Base-by-base conservation (phyloP, 2,797 vertebrate genomes). In the Pristis pectinata region DNA sequence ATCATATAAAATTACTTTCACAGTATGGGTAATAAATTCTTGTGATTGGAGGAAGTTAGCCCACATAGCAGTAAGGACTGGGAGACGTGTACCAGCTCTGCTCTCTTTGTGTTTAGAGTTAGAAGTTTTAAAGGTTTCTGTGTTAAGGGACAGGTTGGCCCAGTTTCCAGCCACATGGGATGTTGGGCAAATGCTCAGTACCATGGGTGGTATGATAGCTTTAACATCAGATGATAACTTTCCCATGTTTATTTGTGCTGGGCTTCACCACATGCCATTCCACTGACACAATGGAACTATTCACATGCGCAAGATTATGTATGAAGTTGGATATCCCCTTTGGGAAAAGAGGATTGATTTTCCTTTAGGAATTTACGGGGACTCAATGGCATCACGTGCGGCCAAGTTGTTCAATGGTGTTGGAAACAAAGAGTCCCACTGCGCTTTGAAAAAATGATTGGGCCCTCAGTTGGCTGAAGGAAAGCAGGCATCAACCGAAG, bases 221-320 rank as follows among this genome's bases (percentile, higher is more conserved):
- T 74, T 49, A 6, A n/a, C 41, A 41, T 53, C 44, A 53, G 44
- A 41, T 94, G 70, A 93, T 93, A 94, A 94, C 92, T 76, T 94
- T 76, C 17, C 27, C 30, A 53, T 30, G 92, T 74, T 93, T 49
- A 93, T 93, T 93, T 10, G 67, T 72, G 92, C 44, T 56, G 30
- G 8, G n/a, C 24, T 22, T 1, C 1, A 6, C 27, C 49, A 6
- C 44, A 53, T 94, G 15, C 70, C 49, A 8, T 76, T 94, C 70
- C 72, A 44, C 67, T 94, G 92, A 94, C 70, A 94, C 70, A 56
- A 56, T n/a, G 70, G 41, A 94, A n/a, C 92, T 19, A 17, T 76
- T 76, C 92, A 74, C 70, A 93, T n/a, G 41, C 92, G 17, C n/a
- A 37, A 85, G 53, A n/a, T 30, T n/a, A 61, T 27, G 64, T 70